A percentile compares a stretch with the other conserved stretches of the same genome.
Evolutionary conservation across 2,113 vertebrate species (phyloP).

Genomic region (Gorsachius goisagi): DNA sequence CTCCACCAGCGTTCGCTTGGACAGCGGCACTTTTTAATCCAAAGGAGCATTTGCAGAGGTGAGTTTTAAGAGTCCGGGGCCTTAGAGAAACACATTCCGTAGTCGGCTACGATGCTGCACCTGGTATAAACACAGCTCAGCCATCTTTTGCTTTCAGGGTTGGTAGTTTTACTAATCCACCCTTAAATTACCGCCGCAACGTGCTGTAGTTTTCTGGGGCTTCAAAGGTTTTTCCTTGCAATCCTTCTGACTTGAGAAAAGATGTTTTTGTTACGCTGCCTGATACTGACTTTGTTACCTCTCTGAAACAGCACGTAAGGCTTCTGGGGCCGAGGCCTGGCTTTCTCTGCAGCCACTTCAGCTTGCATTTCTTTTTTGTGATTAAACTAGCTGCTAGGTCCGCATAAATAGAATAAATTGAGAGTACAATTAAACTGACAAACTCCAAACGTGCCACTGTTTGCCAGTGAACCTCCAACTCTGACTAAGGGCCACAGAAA

Average conservation of each 20-base stretch:
- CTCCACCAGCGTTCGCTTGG: background rate
- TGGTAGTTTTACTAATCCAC: background rate
- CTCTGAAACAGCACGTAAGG: fast-evolving
- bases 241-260: background rate
- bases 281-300: background rate
- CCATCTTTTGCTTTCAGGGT: background rate
- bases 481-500: background rate
- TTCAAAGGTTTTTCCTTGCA: background rate
- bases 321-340: background rate
- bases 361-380: background rate
- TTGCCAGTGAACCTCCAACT: background rate
- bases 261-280: fast-evolving
- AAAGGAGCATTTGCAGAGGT: background rate
- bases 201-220: too few relatives aligned
- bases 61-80: background rate
- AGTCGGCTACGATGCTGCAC: background rate
- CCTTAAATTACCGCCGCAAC: background rate
- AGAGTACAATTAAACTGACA: background rate
- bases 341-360: background rate
- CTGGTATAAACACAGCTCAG: background rate
- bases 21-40: background rate
- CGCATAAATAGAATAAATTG: background rate
- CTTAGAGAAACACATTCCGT: too few relatives aligned
- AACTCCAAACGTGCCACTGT: background rate
- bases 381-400: background rate